Conservation (phyloP, 1,140 invertebrate genomes). For the Calliphora vicina region DNA sequence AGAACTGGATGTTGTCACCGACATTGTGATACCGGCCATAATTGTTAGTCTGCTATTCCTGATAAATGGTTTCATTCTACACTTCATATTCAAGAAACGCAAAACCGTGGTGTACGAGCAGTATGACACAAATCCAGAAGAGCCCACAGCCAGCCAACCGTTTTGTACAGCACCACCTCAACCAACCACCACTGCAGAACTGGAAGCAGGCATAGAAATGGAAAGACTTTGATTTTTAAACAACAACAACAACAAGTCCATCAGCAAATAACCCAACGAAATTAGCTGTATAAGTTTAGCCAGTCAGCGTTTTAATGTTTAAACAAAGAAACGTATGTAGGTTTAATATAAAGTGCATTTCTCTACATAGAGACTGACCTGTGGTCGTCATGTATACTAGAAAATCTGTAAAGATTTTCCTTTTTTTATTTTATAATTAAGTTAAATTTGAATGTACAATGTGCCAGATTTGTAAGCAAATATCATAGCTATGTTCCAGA, state of each 20-base stretch:
- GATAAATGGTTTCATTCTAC: slow-evolving; percentile 42
- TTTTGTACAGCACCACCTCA: neutral
- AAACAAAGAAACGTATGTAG: no score
- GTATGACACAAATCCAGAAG: neutral
- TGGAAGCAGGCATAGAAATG: neutral
- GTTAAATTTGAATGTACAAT: no score
- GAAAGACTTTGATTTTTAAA: neutral
- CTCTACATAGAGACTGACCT: neutral
- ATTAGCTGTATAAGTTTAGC: no score
- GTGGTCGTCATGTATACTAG: neutral
- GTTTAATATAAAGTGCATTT: neutral
- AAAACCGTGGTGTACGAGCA: neutral
- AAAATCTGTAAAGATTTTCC: neutral
- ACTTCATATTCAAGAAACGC: neutral
- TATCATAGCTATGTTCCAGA: no score
- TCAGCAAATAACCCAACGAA: no score
- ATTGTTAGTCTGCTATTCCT: slow-evolving; percentile 46
- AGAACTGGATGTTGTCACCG: slow-evolving; percentile 41
- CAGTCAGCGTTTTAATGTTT: no score
- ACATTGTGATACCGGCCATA: slow-evolving; percentile 47
- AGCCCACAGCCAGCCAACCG: neutral
- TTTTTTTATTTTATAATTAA: no score
- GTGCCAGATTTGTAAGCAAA: no score
- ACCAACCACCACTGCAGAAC: neutral
- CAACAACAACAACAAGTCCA: no score